Conservation (phyloP, 2,797 vertebrate genomes). For the Macroramphosus scolopax region DNA sequence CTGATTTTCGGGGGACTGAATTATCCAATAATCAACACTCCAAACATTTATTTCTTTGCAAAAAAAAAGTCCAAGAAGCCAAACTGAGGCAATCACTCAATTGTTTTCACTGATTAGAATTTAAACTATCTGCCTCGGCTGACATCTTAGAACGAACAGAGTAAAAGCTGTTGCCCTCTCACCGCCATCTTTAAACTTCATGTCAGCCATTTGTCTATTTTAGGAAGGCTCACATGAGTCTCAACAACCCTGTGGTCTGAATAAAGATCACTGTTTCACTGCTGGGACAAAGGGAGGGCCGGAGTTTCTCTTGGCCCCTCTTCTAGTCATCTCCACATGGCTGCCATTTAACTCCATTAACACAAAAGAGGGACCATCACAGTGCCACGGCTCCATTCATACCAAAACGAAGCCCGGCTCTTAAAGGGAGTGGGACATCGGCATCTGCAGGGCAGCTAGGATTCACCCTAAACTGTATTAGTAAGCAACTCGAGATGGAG, state of each 20-base stretch:
- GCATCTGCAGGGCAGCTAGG: conserved; percentile 22
- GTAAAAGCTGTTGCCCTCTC: conserved; percentile 31
- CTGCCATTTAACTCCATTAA: conserved; percentile 72
- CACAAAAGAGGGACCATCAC: conserved; percentile 68
- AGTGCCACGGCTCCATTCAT: conserved; percentile 64
- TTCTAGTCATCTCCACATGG: conserved; percentile 71
- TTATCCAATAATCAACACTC: not conserved
- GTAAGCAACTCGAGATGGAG: conserved; percentile 24
- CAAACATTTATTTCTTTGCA: too few relatives aligned
- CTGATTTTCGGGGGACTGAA: not conserved
- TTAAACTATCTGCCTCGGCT: not conserved
- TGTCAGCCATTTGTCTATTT: conserved; percentile 74
- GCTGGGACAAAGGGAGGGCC: conserved; percentile 68
- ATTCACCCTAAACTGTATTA: conserved; percentile 24
- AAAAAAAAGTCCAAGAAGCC: too few relatives aligned
- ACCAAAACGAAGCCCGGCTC: conserved; percentile 38
- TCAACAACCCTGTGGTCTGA: conserved; percentile 70
- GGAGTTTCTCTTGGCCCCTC: conserved; percentile 60
- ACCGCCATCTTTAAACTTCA: conserved; percentile 59
- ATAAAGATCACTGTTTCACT: conserved; percentile 73
- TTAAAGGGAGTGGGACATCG: conserved; percentile 48
- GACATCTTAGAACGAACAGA: conserved; percentile 12
- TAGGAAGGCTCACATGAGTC: conserved; percentile 75
- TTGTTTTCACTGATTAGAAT: conserved; percentile 1
- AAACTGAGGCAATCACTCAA: not conserved